Evolutionary conservation across 2,113 vertebrate genomes (phyloP), one percentile per base, ranked within the genome.

Genomic region (Otolemur garnettii): DNA sequence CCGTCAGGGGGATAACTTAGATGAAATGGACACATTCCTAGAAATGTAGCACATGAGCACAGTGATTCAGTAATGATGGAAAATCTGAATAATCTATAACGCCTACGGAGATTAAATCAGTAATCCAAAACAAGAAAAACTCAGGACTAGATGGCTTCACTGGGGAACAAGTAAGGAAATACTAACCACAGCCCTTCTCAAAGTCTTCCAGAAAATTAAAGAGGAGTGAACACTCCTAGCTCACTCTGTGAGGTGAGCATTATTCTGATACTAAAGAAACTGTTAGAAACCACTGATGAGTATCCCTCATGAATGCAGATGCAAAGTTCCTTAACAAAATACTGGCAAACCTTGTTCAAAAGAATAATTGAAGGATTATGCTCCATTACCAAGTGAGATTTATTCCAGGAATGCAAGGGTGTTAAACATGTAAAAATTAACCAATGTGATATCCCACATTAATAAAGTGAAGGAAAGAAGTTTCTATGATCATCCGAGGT

Each of bases 71-170:
- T 72, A 78, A 86, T 30, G 42, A 38, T n/a, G 24, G 57, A 66
- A 78, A 93, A 78, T 86, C 62, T 66, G 72, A 72, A 30, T 80
- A 93, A 53, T 18, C 45, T 78, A 2, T 59, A 62, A 87, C 30
- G 69, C 84, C 26, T 59, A 59, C 60, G 55, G 38, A 35, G 35
- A 80, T 69, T 57, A 68, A 69, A 45, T 59, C 50, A 81, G 74
- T 80, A 72, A 72, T 38, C 64, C 2, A 12, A 93, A 80, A 38
- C 59, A 71, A 68, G 30, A 93, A 93, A 93, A 79, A 74, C 91
- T 64, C 28, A 77, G 62, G 75, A 30, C 42, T 30, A 53, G 30
- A 71, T 53, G 28, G 64, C 17, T 30, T 90, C 13, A 62, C 71
- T 24, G 19, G 57, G 60, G 71, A 75, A 90, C 50, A 80, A 22